phyloP scores from a whole-genome alignment of 2,797 vertebrate species.

The Cuculus canorus region DNA sequence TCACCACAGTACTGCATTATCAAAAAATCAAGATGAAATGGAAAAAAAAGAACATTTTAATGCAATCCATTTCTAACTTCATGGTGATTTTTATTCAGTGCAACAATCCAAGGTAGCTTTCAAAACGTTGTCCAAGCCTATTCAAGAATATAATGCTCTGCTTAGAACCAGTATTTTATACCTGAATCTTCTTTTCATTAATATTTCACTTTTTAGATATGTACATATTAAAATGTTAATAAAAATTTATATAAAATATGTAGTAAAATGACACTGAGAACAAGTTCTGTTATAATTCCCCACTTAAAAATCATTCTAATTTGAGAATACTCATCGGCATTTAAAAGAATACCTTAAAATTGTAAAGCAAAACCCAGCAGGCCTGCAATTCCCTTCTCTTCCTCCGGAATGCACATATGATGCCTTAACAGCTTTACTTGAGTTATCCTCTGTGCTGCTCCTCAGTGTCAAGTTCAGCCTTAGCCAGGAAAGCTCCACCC shows the following conservation, averaged over 20 bases:
- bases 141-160: not conserved
- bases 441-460: not conserved
- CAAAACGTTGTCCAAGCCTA: not conserved
- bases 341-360: not conserved
- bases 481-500: too few relatives aligned
- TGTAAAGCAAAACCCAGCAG: not conserved
- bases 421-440: not conserved
- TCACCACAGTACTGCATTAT: rapidly evolving
- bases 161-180: not conserved
- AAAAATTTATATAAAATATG: not conserved
- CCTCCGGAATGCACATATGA: not conserved
- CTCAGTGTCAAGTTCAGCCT: rapidly evolving
- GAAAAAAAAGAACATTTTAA: not conserved
- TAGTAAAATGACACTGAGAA: not conserved
- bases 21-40: not conserved
- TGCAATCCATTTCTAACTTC: not conserved
- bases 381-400: not conserved
- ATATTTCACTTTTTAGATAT: not conserved
- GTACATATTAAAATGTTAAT: too few relatives aligned
- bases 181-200: not conserved
- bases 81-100: not conserved
- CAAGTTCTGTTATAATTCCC: not conserved
- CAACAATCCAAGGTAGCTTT: not conserved
- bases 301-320: not conserved
- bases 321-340: not conserved